Conservation (phyloP, 2,888 invertebrate species). For the Rotaria magnacalcarata region DNA sequence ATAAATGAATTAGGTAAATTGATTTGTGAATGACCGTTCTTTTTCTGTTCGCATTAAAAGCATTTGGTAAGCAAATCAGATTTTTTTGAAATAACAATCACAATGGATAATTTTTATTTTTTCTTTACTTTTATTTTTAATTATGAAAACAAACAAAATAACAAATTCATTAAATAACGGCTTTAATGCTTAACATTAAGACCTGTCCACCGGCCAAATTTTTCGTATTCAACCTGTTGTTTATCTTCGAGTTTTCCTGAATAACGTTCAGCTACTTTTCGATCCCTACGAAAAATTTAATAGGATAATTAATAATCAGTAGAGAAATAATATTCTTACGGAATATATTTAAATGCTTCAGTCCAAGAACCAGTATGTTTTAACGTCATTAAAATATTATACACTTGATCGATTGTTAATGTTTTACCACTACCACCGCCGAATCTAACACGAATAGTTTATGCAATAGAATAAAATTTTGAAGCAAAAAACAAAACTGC, state of each 20-base stretch:
- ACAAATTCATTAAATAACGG: background rate
- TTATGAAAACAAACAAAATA: background rate
- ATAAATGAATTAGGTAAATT: too few relatives aligned
- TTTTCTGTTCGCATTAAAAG: too few relatives aligned
- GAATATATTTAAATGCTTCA: slow-evolving; percentile 37
- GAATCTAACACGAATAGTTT: background rate
- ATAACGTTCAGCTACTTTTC: slow-evolving; percentile 9
- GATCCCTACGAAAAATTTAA: background rate
- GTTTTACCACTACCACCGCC: slow-evolving; percentile 30
- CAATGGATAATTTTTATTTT: background rate
- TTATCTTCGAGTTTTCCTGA: background rate
- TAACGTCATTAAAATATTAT: slow-evolving; percentile 21
- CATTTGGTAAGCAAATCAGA: background rate
- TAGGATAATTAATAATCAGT: background rate
- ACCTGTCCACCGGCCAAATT: slow-evolving; percentile 11
- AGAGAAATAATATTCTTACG: background rate
- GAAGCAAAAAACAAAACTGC: too few relatives aligned
- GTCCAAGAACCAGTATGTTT: slow-evolving; percentile 24
- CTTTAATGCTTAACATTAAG: background rate
- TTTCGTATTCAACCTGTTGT: background rate
- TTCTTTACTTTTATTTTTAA: background rate
- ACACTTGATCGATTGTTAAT: slow-evolving; percentile 13
- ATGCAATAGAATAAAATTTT: background rate
- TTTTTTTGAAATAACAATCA: background rate
- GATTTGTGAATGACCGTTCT: too few relatives aligned